These are phyloP conservation scores for Chiloscyllium plagiosum DNA, from an alignment of 2,113 vertebrate species.

Conservation along the genomic window DNA sequence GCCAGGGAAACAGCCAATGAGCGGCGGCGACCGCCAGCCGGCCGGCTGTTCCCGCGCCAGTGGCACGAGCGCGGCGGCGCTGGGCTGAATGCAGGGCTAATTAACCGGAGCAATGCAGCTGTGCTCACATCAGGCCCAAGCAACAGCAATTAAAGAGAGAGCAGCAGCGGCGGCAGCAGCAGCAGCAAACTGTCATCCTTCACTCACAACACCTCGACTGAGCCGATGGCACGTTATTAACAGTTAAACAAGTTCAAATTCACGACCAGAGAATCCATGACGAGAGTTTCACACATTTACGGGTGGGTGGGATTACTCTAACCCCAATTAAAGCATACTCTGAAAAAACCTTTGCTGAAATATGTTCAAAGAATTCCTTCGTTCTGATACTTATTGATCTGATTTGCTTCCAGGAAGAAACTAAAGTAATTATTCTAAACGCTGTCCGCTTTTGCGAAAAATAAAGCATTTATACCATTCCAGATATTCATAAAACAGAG, in stretches of 20 bases:
- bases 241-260: constrained; percentile 35
- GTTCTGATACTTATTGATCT: background rate
- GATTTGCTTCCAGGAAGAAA: background rate
- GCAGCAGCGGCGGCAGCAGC: background rate
- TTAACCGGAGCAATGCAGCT: constrained; percentile 12
- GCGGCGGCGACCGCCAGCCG: background rate
- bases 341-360: background rate
- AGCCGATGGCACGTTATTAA: constrained; percentile 33
- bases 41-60: background rate
- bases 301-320: background rate
- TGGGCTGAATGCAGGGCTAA: background rate
- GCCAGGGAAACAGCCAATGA: constrained; percentile 19
- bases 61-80: background rate
- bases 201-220: constrained; percentile 48
- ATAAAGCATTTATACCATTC: background rate
- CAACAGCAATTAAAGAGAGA: background rate
- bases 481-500: background rate
- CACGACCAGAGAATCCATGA: background rate
- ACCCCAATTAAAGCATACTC: background rate
- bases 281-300: background rate
- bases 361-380: background rate
- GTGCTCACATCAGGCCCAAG: background rate
- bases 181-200: constrained; percentile 40
- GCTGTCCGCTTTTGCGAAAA: background rate
- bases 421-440: background rate